A percentile compares a stretch with the other conserved stretches of the same genome.
These are phyloP conservation scores for Anisognathus igniventris DNA, from an alignment of 2,797 vertebrate genomes.

Conservation along the genomic window DNA sequence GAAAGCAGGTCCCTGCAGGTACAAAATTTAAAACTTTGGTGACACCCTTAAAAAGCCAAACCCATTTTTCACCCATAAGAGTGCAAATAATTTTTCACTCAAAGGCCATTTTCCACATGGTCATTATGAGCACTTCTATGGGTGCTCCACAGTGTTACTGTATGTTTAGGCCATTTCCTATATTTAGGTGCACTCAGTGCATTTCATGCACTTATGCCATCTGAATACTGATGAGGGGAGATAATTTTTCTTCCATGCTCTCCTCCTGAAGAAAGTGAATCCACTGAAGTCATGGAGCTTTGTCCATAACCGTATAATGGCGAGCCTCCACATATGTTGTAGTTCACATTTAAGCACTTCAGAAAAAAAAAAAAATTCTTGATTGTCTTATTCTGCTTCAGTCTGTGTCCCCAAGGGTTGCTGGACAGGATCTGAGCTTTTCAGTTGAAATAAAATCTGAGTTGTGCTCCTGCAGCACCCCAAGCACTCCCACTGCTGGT, in stretches of 20 bases:
- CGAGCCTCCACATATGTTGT: background rate
- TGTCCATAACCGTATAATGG: background rate
- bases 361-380: background rate
- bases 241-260: background rate
- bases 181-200: background rate
- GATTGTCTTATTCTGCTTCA: background rate
- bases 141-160: rapidly evolving
- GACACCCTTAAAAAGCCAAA: background rate
- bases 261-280: background rate
- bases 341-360: background rate
- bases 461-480: background rate
- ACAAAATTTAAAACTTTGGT: background rate
- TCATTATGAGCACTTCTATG: background rate
- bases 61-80: background rate
- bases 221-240: background rate
- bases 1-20: background rate
- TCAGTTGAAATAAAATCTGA: background rate
- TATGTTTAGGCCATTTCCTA: background rate
- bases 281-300: background rate
- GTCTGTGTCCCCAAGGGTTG: background rate
- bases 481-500: background rate
- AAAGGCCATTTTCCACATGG: background rate
- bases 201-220: background rate
- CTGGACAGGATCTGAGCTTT: background rate
- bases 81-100: background rate